Evolutionary conservation across 1,140 invertebrate species (phyloP).

Genomic region (Drosophila simulans): DNA sequence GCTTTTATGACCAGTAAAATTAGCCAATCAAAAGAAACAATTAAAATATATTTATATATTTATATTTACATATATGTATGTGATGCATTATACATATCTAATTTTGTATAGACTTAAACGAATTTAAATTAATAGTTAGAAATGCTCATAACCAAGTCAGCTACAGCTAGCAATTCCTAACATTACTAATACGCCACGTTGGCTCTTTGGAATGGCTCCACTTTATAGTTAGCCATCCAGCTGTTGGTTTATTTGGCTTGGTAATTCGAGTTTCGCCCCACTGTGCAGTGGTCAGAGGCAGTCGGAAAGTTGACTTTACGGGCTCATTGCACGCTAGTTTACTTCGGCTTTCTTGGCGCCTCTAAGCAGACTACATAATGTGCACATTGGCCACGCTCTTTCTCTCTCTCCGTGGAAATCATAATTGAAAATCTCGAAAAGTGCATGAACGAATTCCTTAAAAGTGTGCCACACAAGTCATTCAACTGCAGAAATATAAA

Average conservation of each 20-base stretch:
- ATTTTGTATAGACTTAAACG: too few relatives aligned
- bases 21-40: too few relatives aligned
- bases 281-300: conserved; percentile 12
- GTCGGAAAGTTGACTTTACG: background rate
- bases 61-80: too few relatives aligned
- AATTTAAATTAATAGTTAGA: too few relatives aligned
- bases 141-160: too few relatives aligned
- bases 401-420: background rate
- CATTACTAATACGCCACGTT: too few relatives aligned
- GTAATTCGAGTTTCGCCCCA: background rate
- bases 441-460: conserved; percentile 10
- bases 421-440: conserved; percentile 18
- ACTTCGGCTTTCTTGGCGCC: conserved; percentile 23
- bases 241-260: background rate
- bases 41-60: too few relatives aligned
- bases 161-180: too few relatives aligned
- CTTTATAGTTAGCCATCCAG: background rate
- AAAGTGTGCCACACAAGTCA: conserved; percentile 25
- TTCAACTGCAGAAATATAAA: conserved; percentile 24
- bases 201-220: too few relatives aligned
- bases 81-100: too few relatives aligned
- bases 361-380: conserved; percentile 24
- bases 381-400: background rate
- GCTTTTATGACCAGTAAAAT: too few relatives aligned
- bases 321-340: conserved; percentile 24